Percentiles rank a stretch among this genome's conserved stretches.
Conservation (phyloP, 2,888 invertebrate genomes). For the Melanargia galathea region DNA sequence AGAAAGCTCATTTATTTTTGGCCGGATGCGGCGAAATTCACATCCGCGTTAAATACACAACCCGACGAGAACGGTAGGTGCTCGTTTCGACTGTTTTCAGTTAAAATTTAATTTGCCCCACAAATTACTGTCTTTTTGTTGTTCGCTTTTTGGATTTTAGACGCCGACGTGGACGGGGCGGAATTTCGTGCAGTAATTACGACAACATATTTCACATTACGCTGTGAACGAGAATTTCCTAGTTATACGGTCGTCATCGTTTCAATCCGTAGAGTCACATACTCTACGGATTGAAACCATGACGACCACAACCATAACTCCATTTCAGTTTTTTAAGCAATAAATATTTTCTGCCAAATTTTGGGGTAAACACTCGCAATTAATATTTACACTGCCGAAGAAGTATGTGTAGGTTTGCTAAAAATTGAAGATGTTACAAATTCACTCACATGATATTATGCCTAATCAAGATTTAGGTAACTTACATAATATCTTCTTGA, state of each 20-base stretch:
- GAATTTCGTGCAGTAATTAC: constrained; percentile 64
- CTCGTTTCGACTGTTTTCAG: constrained; percentile 73
- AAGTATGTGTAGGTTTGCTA: no score
- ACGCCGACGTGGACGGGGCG: constrained; percentile 53
- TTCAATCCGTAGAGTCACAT: background rate
- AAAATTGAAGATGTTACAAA: no score
- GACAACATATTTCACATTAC: constrained; percentile 65
- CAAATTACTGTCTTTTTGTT: constrained; percentile 79
- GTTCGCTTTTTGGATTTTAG: constrained; percentile 74
- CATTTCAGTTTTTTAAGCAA: no score
- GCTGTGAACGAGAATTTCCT: constrained; percentile 49
- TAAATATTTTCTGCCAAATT: no score
- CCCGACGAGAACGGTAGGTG: constrained; percentile 65
- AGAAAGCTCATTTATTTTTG: constrained; percentile 81
- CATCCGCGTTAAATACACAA: constrained; percentile 80
- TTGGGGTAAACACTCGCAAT: no score
- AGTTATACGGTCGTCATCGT: background rate
- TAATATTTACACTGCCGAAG: no score
- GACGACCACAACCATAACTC: no score
- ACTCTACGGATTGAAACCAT: background rate
- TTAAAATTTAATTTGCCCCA: constrained; percentile 76
- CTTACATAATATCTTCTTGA: no score
- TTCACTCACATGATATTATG: no score
- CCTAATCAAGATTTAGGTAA: no score
- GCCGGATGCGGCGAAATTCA: constrained; percentile 79